Percentiles rank a stretch among this genome's conserved stretches.
phyloP scores from a whole-genome alignment of 1,140 invertebrate genomes.

The Sinella curviseta region DNA sequence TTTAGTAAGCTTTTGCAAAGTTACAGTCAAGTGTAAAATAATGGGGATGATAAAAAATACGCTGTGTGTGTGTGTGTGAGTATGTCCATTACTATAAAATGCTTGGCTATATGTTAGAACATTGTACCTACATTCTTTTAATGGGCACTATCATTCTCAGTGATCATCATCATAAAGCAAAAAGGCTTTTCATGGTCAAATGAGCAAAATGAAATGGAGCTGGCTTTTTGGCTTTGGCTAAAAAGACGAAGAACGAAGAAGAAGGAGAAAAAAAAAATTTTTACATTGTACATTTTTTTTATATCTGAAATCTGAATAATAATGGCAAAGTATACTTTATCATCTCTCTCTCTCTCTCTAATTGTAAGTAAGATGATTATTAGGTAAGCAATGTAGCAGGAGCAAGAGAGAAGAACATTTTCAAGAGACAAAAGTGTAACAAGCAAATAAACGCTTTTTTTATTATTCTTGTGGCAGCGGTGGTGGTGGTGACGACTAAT shows the following conservation, averaged over 20 bases:
- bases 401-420: too few relatives aligned
- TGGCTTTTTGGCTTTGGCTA: background rate
- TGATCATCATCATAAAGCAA: background rate
- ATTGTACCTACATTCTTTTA: background rate
- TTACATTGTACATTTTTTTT: background rate
- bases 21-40: too few relatives aligned
- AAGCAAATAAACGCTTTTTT: background rate
- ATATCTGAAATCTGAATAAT: background rate
- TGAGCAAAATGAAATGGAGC: slow-evolving; percentile 9
- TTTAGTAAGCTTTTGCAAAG: too few relatives aligned
- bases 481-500: background rate
- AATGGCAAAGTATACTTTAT: background rate
- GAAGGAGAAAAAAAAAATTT: background rate
- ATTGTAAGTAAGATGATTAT: background rate
- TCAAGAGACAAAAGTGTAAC: background rate
- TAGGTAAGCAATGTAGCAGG: too few relatives aligned
- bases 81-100: too few relatives aligned
- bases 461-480: too few relatives aligned
- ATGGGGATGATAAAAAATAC: too few relatives aligned
- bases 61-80: too few relatives aligned
- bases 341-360: background rate
- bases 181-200: slow-evolving; percentile 16
- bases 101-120: too few relatives aligned
- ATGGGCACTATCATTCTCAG: background rate
- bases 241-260: background rate